phyloP scores from a whole-genome alignment of 2,797 vertebrate species.

The Pseudopleuronectes americanus region DNA sequence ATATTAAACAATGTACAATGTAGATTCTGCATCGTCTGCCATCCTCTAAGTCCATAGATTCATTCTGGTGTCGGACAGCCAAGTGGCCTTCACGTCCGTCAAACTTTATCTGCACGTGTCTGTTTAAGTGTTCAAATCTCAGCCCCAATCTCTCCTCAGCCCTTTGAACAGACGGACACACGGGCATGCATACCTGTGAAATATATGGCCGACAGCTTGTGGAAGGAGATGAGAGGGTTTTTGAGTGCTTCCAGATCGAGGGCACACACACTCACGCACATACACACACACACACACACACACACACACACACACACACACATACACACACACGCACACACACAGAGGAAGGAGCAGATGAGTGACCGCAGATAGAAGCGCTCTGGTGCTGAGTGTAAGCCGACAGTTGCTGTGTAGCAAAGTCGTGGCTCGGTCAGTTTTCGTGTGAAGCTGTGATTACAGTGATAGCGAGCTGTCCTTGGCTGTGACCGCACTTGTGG shows the following conservation, averaged over 20 bases:
- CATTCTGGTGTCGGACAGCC: neutral
- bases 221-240: conserved; percentile 58
- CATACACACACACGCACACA: conserved; percentile 2
- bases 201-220: conserved; percentile 46
- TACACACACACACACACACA: neutral
- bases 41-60: neutral
- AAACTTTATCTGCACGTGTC: conserved; percentile 36
- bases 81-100: neutral
- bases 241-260: conserved; percentile 62
- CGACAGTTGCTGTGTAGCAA: conserved; percentile 18
- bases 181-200: conserved; percentile 53
- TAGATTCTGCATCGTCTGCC: conserved; percentile 1
- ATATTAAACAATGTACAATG: conserved; percentile 12
- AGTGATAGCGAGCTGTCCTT: neutral
- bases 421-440: neutral
- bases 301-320: neutral
- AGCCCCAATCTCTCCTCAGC: conserved; percentile 1
- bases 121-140: conserved; percentile 33
- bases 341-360: conserved; percentile 21
- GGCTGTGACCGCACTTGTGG: neutral
- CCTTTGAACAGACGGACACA: conserved; percentile 49
- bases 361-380: conserved; percentile 23
- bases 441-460: conserved; percentile 3
- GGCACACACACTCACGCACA: neutral
- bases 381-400: conserved; percentile 20